Evolutionary conservation across 2,888 invertebrate species (phyloP).

Genomic region (Cartodere bifasciata): DNA sequence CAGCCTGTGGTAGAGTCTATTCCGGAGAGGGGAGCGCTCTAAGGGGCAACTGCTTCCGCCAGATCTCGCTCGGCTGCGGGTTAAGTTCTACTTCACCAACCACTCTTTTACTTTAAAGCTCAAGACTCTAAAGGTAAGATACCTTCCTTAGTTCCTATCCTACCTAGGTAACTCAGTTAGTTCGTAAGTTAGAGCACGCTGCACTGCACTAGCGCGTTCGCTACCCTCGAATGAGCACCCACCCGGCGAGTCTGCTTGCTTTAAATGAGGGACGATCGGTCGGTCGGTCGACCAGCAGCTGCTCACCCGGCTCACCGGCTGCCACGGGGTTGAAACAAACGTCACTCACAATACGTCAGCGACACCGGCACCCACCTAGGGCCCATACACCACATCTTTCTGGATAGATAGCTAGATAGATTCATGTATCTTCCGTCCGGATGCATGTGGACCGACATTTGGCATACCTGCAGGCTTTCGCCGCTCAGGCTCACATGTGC

Average conservation of each 20-base stretch:
- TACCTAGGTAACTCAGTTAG: no score
- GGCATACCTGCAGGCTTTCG: no score
- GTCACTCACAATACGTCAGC: conserved; percentile 11
- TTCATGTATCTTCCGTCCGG: no score
- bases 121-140: no score
- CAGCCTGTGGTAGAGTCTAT: conserved; percentile 30
- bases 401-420: no score
- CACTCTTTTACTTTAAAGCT: no score
- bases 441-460: no score
- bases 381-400: conserved; percentile 10
- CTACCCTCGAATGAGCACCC: conserved; percentile 33
- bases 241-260: conserved; percentile 30
- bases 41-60: conserved; percentile 33
- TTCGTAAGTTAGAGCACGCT: not conserved
- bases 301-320: conserved; percentile 25
- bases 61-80: conserved; percentile 10
- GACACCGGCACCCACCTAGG: conserved; percentile 9
- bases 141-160: no score
- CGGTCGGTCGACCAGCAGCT: conserved; percentile 26
- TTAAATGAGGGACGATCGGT: conserved; percentile 31
- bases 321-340: conserved; percentile 21
- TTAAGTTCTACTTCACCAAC: no score
- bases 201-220: conserved; percentile 22
- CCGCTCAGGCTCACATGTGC: no score
- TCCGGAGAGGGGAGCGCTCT: conserved; percentile 30